Evolutionary conservation across 2,797 vertebrate species (phyloP).

Genomic region (Heliangelus exortis): DNA sequence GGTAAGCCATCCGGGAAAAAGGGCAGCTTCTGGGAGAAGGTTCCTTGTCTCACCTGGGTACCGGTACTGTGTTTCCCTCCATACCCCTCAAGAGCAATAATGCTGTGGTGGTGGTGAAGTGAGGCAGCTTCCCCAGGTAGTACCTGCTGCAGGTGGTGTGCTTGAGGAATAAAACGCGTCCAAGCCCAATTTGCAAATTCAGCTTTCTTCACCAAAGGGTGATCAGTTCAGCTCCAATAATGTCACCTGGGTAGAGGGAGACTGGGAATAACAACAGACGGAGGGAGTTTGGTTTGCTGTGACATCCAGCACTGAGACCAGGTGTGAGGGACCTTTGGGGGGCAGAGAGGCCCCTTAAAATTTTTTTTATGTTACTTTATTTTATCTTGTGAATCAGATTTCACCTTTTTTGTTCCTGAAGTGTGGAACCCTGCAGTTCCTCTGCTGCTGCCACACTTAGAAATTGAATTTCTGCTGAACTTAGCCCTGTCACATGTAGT

Average conservation of each 20-base stretch:
- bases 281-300: neutral
- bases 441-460: neutral
- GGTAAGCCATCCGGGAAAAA: rapidly evolving
- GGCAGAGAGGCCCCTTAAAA: neutral
- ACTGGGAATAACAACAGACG: rapidly evolving
- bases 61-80: neutral
- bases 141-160: neutral
- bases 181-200: neutral
- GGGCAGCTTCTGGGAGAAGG: neutral
- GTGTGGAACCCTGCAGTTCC: neutral
- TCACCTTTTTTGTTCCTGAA: constrained; percentile 20
- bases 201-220: neutral
- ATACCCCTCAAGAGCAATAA: rapidly evolving
- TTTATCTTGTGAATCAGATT: constrained; percentile 3
- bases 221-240: neutral
- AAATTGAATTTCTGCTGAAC: neutral
- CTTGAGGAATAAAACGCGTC: neutral
- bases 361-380: neutral
- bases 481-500: neutral
- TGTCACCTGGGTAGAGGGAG: rapidly evolving
- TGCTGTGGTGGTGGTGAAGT: too few relatives aligned
- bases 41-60: rapidly evolving
- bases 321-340: neutral
- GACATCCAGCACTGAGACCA: neutral
- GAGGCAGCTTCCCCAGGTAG: neutral